A percentile compares a stretch with the other conserved stretches of the same genome.
Conservation (phyloP, 1,140 invertebrate species). For the Bombus sibiricus region DNA sequence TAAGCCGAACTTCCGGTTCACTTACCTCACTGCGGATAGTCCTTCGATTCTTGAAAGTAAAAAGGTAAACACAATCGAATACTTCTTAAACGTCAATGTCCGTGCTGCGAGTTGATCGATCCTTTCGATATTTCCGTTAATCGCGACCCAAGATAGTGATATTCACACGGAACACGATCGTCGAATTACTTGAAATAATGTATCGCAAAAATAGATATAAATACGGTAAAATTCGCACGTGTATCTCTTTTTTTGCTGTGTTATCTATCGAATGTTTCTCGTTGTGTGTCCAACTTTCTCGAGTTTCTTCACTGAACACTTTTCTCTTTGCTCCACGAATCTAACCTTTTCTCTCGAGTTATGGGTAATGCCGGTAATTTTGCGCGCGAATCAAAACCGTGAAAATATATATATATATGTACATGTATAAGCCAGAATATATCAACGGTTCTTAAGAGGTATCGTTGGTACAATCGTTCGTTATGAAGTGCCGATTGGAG, state of each 20-base stretch:
- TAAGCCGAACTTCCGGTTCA: background rate
- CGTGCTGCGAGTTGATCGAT: background rate
- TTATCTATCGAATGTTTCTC: background rate
- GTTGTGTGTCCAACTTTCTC: constrained; percentile 16
- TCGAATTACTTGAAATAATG: background rate
- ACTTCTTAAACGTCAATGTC: background rate
- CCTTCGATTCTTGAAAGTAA: background rate
- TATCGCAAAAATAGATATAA: background rate
- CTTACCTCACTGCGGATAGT: constrained; percentile 12
- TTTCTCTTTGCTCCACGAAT: constrained; percentile 9
- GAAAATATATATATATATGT: no score
- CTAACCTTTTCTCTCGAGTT: background rate
- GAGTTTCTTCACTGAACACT: constrained; percentile 11
- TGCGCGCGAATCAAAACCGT: background rate
- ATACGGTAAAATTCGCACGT: no score
- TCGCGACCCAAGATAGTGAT: no score
- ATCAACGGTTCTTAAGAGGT: background rate
- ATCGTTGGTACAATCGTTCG: background rate
- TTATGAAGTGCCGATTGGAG: background rate
- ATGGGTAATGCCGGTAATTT: background rate
- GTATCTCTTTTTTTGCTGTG: background rate
- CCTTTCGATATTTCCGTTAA: background rate
- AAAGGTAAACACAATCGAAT: background rate
- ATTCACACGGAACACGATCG: background rate
- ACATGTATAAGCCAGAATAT: background rate